These are phyloP conservation scores for Neuroterus valhalla DNA, from an alignment of 1,140 invertebrate species.

Conservation along the genomic window DNA sequence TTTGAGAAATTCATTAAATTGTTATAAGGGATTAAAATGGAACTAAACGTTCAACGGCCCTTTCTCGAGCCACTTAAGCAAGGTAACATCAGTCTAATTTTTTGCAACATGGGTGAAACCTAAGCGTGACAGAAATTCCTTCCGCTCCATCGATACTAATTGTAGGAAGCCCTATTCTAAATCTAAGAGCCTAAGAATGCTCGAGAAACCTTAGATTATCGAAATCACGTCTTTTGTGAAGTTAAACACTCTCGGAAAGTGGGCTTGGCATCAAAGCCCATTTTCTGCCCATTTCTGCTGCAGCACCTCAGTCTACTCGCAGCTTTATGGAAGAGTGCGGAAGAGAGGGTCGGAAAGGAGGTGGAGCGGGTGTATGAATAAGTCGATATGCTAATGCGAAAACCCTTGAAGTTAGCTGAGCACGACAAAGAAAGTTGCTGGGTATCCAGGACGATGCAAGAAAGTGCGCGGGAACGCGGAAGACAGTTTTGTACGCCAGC, in stretches of 20 bases:
- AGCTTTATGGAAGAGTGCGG: neutral
- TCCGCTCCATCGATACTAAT: constrained; percentile 15
- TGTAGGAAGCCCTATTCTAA: neutral
- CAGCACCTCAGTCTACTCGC: constrained; percentile 23
- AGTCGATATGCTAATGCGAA: constrained; percentile 69
- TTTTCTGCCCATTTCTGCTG: neutral
- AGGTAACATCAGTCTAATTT: too few relatives aligned
- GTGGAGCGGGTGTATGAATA: constrained; percentile 64
- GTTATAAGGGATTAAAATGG: too few relatives aligned
- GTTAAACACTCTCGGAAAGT: constrained; percentile 25
- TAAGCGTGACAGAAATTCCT: neutral
- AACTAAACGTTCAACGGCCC: too few relatives aligned
- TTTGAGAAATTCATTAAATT: too few relatives aligned
- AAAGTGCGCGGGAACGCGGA: constrained; percentile 48
- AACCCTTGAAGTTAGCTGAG: constrained; percentile 64
- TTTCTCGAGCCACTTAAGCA: too few relatives aligned
- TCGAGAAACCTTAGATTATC: constrained; percentile 24
- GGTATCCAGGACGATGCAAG: constrained; percentile 47
- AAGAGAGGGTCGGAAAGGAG: constrained; percentile 26
- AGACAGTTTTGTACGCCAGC: constrained; percentile 53
- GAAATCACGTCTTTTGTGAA: constrained; percentile 14
- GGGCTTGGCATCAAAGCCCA: constrained; percentile 10
- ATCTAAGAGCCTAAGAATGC: neutral
- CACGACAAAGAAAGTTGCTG: constrained; percentile 56
- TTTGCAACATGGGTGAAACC: too few relatives aligned